Percentiles rank a stretch among this genome's conserved stretches.
phyloP scores from a whole-genome alignment of 2,797 vertebrate genomes.

The Hoplostethus atlanticus region DNA sequence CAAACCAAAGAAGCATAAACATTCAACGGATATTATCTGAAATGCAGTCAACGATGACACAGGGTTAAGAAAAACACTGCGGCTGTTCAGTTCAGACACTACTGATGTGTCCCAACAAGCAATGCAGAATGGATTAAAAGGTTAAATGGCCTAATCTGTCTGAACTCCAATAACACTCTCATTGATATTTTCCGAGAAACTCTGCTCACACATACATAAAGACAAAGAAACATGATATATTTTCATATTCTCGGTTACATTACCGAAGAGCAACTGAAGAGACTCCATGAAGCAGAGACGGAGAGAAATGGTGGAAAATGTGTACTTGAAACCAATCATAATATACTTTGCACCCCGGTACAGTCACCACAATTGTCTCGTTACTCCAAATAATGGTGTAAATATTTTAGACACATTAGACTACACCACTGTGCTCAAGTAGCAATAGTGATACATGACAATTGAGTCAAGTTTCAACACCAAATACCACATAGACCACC shows the following conservation, averaged over 20 bases:
- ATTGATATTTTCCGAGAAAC: slow-evolving; percentile 31
- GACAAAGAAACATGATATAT: slow-evolving; percentile 19
- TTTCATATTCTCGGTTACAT: slow-evolving; percentile 22
- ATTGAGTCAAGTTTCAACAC: neutral
- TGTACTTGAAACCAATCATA: slow-evolving; percentile 22
- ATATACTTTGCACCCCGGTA: slow-evolving; percentile 31
- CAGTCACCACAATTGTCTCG: slow-evolving; percentile 23
- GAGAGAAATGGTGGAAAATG: slow-evolving; percentile 23
- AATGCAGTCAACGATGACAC: slow-evolving; percentile 13
- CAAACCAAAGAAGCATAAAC: neutral
- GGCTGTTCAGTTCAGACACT: slow-evolving; percentile 11
- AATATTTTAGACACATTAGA: slow-evolving; percentile 64
- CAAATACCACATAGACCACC: slow-evolving; percentile 7
- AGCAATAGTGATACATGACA: slow-evolving; percentile 27
- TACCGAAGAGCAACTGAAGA: slow-evolving; percentile 26
- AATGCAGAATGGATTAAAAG: slow-evolving; percentile 25
- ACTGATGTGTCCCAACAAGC: slow-evolving; percentile 20
- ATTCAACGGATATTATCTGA: slow-evolving; percentile 15
- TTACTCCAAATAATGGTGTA: slow-evolving; percentile 58
- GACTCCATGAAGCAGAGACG: slow-evolving; percentile 29
- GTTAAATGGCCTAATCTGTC: slow-evolving; percentile 24
- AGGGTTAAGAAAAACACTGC: slow-evolving; percentile 27
- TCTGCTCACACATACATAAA: slow-evolving; percentile 8
- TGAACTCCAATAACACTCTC: slow-evolving; percentile 27
- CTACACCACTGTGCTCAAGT: slow-evolving; percentile 22